Evolutionary conservation across 2,113 vertebrate species (phyloP).

Genomic region (Hippocampus zosterae): DNA sequence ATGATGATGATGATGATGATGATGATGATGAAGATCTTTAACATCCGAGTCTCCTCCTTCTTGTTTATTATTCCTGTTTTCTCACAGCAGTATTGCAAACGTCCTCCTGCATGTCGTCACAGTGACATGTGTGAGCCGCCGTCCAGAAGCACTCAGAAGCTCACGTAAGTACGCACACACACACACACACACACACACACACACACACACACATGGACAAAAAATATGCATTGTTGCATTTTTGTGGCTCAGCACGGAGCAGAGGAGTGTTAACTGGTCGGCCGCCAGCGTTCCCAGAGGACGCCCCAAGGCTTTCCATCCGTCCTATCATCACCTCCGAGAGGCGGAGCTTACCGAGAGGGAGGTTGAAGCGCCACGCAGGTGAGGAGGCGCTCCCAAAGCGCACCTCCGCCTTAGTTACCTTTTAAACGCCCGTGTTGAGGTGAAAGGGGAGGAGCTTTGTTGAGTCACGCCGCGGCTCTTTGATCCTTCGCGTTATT

Average conservation of each 20-base stretch:
- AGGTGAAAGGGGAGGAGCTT: too few relatives aligned
- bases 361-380: slow-evolving; percentile 73
- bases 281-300: slow-evolving; percentile 80
- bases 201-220: too few relatives aligned
- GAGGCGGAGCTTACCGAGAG: slow-evolving; percentile 83
- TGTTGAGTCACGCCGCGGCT: too few relatives aligned
- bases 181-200: not conserved
- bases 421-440: too few relatives aligned
- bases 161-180: not conserved
- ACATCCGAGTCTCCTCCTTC: too few relatives aligned
- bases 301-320: slow-evolving; percentile 53
- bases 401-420: too few relatives aligned
- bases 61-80: not conserved
- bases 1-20: too few relatives aligned
- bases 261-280: slow-evolving; percentile 76
- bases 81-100: slow-evolving; percentile 65
- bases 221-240: slow-evolving; percentile 46
- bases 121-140: slow-evolving; percentile 39
- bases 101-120: slow-evolving; percentile 31
- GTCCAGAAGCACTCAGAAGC: slow-evolving; percentile 29
- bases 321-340: slow-evolving; percentile 89
- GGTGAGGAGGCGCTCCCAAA: slow-evolving; percentile 75
- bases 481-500: too few relatives aligned
- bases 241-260: slow-evolving; percentile 80
- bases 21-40: too few relatives aligned